Base-by-base conservation (phyloP, 2,797 vertebrate genomes). In the Tragopan temminckii region DNA sequence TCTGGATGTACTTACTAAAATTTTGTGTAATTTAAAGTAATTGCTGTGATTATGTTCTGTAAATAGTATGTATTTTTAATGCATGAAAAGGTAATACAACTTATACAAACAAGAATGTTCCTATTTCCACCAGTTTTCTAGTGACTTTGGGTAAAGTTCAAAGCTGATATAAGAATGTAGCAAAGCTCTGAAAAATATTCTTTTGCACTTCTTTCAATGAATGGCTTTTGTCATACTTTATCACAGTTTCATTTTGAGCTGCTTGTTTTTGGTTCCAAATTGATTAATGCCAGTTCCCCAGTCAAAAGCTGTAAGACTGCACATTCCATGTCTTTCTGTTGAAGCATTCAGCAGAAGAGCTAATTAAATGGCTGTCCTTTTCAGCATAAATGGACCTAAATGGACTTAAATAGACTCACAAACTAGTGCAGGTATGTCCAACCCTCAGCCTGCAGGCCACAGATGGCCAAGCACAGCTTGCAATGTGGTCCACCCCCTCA, bases 321-420 rank as follows among this genome's bases (percentile, higher is more conserved):
- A 59, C 7, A 50, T 95, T 86, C 58, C 13, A 21, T 85, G 68
- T 91, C 29, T 93, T 33, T 68, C 71, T 88, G 25, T 88, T 92
- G 61, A 55, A 93, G 29, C 23, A 74, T 92, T 97, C 90, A 81
- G 69, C 71, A 68, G 74, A 78, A 80, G 42, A 81, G 27, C 27
- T 87, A 71, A 53, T 66, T 81, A 95, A 94, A 79, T 68, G 64
- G 42, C 53, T 80, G 33, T 8, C 70, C 46, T 91, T 95, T 94
- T 80, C 68, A 85, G 42, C 43, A 80, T 68, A 97, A 97, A 93
- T 80, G 35, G 43, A 76, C 68, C 91, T 46, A 46, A 21, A 46
- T 46, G 21, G 46, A 13, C 43, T 80, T 68, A 97, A 95, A 93
- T 80, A 35, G 43, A 72, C 68, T 91, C 45, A 63, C 40, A 91